Base-by-base conservation (phyloP, 2,888 invertebrate species). In the Tenthredo livida region DNA sequence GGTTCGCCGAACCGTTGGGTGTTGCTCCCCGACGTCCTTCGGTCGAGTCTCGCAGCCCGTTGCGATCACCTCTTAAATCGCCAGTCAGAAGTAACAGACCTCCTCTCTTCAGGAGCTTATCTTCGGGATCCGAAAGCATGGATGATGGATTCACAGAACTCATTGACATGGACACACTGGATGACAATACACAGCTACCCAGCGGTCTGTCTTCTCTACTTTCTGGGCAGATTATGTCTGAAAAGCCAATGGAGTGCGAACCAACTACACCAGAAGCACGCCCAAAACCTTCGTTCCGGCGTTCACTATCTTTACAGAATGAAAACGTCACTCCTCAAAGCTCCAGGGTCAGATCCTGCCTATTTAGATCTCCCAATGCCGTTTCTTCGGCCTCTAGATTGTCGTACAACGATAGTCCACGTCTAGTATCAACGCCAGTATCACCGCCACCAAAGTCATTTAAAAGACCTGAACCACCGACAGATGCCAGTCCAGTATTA, bases 381-480 rank as follows among this genome's bases (percentile, higher is more conserved):
- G 89, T 85, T 25, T 91, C 89, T 3, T 91, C 92, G 0, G 84
- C 88, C 0, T 86, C 88, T 0, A 90, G 90, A 77, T 86, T 91
- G 9, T 40, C 84, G 3, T 92, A 89, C 87, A 89, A 91, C 72
- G 90, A 90, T 3, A 86, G 87, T 65, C 86, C 88, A 0, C 73
- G 84, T 2, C 10, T 50, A 5, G 86, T 86, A 37, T 61, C 78
- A 2, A 5, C 61, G 0, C 84, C 83, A 25, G 70, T 50, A 12
- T 73, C 84, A 9, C 47, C 86, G 5, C 78, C 85, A 1, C 70
- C 84, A 1, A 88, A 87, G 29, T 88, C 93, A 0, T 96, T 95
- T 90, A 97, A 97, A 92, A 94, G 97, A 65, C 94, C 95, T 0
- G 97, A 97, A 75, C 95, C 96, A 37, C 95, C 96, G 67, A 93